These are phyloP conservation scores for Platygyra sinensis DNA, from an alignment of 64 coral and sea anemone species.

Conservation along the genomic window DNA sequence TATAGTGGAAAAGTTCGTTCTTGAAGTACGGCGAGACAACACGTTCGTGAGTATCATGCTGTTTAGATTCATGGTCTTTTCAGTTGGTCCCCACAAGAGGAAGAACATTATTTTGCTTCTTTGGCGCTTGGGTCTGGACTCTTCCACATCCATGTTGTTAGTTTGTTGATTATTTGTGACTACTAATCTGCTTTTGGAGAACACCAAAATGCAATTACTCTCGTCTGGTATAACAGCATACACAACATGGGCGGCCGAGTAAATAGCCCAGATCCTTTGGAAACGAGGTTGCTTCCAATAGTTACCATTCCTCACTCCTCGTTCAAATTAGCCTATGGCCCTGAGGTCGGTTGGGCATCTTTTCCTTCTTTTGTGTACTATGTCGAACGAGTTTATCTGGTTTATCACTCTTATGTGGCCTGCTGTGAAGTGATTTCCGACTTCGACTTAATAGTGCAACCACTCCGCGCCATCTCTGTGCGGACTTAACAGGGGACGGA, in stretches of 20 bases:
- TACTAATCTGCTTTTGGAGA: background rate
- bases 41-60: slow-evolving; percentile 93
- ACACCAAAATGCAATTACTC: background rate
- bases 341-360: too few species aligned
- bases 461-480: too few species aligned
- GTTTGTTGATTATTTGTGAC: background rate
- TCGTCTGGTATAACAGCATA: background rate
- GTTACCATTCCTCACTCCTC: background rate
- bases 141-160: slow-evolving; percentile 63
- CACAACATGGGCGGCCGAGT: background rate
- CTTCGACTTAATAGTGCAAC: too few species aligned
- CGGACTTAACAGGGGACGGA: too few species aligned
- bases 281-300: background rate
- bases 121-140: slow-evolving; percentile 36
- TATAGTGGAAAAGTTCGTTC: slow-evolving; percentile 89
- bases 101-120: slow-evolving; percentile 80
- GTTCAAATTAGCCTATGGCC: background rate
- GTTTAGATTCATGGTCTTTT: slow-evolving; percentile 98
- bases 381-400: too few species aligned
- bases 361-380: too few species aligned
- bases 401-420: too few species aligned
- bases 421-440: too few species aligned
- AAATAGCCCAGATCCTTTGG: background rate
- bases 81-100: slow-evolving; percentile 96
- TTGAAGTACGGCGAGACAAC: slow-evolving; percentile 97